Base-by-base conservation (phyloP, 2,113 vertebrate species). In the Notechis scutatus region DNA sequence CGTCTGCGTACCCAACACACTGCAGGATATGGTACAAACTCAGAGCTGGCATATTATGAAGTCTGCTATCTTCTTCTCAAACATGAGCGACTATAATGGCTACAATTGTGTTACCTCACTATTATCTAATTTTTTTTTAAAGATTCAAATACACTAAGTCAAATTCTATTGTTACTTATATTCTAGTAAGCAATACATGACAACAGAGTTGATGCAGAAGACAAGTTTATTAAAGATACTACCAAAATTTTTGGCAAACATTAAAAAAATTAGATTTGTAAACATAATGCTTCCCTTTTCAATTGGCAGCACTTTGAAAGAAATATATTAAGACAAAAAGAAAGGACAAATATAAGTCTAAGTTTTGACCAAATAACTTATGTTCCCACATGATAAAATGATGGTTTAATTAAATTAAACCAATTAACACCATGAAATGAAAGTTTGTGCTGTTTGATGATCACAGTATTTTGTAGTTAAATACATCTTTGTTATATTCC, bases 271-370 rank as follows among this genome's bases (percentile, higher is more conserved):
- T 97, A 95, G 94, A 94, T 96, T 96, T 97, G 97, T 97, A 98
- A 98, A 97, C 97, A 97, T 95, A 97, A 97, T 96, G 95, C 95
- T 97, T 98, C 97, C 96, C 96, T 97, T 97, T 98, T 97, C 94
- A 95, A 94, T 96, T 97, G 97, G 95, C 97, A 98, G 96, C 96
- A 97, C 95, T 97, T 96, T 92, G 90, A 96, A 96, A 97, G 95
- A 86, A 89, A 97, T 94, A 95, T 59, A 64, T 85, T 92, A 95
- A 94, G 93, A 96, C 92, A 96, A 95, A 93, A 96, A 91, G 96
- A 97, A 91, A 92, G 96, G 95, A 97, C 95, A 94, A 95, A 92
- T 95, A 97, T 95, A 95, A 94, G 96, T 95, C 96, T 87, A 95
- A 95, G 95, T 96, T 95, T 94, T 96, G 95, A 97, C 94, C 92